phyloP scores from a whole-genome alignment of 2,888 invertebrate species.

The Reticulitermes lucifugus region DNA sequence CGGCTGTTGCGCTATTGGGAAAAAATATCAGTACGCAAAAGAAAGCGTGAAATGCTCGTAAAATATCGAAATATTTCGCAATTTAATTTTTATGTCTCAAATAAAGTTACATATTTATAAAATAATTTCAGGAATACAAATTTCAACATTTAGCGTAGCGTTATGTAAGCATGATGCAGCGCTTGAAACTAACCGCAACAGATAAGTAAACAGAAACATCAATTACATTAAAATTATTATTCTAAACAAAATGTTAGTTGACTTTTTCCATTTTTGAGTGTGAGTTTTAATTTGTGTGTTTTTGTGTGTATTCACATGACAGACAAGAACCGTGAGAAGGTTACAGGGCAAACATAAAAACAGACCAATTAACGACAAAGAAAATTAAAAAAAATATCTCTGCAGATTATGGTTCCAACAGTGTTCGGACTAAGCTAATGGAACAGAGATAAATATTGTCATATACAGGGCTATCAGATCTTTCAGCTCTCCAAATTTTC shows the following conservation, averaged over 20 bases:
- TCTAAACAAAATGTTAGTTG: neutral
- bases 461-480: neutral
- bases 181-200: neutral
- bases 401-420: constrained; percentile 1
- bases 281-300: too few relatives aligned
- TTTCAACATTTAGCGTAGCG: too few relatives aligned
- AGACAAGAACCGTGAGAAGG: neutral
- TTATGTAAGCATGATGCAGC: neutral
- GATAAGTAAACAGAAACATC: neutral
- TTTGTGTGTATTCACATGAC: neutral
- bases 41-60: too few relatives aligned
- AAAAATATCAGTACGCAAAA: too few relatives aligned
- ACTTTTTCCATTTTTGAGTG: neutral
- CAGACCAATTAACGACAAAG: constrained; percentile 3
- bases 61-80: too few relatives aligned
- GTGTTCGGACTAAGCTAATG: neutral
- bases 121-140: too few relatives aligned
- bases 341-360: neutral
- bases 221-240: constrained; percentile 10
- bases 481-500: neutral
- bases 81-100: too few relatives aligned
- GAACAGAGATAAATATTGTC: constrained; percentile 24
- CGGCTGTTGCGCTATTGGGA: too few relatives aligned
- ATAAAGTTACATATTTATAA: too few relatives aligned
- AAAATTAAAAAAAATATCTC: neutral